Evolutionary conservation across 1,140 invertebrate genomes (phyloP).

Genomic region (Olivierus martensii): DNA sequence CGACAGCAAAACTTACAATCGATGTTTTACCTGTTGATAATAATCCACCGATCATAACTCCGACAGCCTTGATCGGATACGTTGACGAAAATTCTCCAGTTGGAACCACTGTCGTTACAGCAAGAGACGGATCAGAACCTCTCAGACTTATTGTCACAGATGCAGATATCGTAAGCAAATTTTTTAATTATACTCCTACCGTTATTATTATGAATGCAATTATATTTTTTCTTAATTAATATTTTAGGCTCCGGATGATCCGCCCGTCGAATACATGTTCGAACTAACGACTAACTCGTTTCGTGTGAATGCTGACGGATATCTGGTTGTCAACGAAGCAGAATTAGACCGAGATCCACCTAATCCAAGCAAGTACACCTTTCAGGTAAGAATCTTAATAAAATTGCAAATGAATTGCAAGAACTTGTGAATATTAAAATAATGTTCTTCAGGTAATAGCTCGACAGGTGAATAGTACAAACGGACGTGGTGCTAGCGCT

Average conservation of each 20-base stretch:
- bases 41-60: constrained; percentile 59
- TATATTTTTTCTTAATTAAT: too few species aligned
- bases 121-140: constrained; percentile 37
- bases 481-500: constrained; percentile 57
- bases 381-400: constrained; percentile 45
- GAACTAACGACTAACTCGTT: constrained; percentile 75
- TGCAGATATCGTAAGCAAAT: constrained; percentile 53
- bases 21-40: constrained; percentile 68
- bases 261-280: constrained; percentile 55
- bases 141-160: constrained; percentile 59
- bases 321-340: constrained; percentile 62
- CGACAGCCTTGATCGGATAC: constrained; percentile 54
- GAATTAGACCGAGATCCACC: constrained; percentile 75
- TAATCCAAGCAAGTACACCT: constrained; percentile 63
- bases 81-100: constrained; percentile 73
- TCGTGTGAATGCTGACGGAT: constrained; percentile 53
- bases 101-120: constrained; percentile 56
- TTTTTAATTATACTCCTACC: too few species aligned
- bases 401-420: too few species aligned
- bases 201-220: too few species aligned
- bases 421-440: too few species aligned
- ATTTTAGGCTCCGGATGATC: constrained; percentile 44
- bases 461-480: constrained; percentile 44
- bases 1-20: constrained; percentile 63
- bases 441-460: constrained; percentile 43